Conservation (phyloP, 2,113 vertebrate species). For the Eublepharis macularius region DNA sequence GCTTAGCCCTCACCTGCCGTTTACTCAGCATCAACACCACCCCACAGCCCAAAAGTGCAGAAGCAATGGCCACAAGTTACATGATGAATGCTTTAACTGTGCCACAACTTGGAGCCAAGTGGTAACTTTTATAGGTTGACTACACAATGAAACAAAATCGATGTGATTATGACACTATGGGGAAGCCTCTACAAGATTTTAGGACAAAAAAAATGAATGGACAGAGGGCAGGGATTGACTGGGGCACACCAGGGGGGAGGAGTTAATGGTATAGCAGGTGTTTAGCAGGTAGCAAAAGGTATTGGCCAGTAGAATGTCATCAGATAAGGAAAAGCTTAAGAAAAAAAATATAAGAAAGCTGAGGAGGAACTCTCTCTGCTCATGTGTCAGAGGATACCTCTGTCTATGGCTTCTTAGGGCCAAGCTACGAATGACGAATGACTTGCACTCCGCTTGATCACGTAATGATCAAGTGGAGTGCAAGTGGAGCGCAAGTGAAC, state of each 20-base stretch:
- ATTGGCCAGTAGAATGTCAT: no score
- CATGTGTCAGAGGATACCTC: no score
- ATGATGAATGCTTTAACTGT: no score
- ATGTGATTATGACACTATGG: not conserved
- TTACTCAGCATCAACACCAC: not conserved
- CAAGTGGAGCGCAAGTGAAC: no score
- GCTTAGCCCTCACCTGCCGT: not conserved
- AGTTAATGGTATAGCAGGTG: not conserved
- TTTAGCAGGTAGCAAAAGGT: not conserved
- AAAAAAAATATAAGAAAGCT: no score
- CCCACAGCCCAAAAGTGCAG: not conserved
- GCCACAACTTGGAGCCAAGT: not conserved
- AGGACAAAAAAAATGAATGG: not conserved
- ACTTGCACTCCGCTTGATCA: no score
- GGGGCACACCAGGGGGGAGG: not conserved
- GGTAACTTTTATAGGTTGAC: not conserved
- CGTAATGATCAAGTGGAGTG: no score
- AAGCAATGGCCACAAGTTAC: not conserved
- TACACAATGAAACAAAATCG: not conserved
- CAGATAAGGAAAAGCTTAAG: no score
- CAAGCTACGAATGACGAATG: no score
- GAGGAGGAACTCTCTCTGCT: no score
- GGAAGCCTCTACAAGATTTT: not conserved
- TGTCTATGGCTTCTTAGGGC: no score
- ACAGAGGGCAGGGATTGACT: not conserved